Conservation (phyloP, 2,888 invertebrate genomes). For the Ptycholaimellus sp. region DNA sequence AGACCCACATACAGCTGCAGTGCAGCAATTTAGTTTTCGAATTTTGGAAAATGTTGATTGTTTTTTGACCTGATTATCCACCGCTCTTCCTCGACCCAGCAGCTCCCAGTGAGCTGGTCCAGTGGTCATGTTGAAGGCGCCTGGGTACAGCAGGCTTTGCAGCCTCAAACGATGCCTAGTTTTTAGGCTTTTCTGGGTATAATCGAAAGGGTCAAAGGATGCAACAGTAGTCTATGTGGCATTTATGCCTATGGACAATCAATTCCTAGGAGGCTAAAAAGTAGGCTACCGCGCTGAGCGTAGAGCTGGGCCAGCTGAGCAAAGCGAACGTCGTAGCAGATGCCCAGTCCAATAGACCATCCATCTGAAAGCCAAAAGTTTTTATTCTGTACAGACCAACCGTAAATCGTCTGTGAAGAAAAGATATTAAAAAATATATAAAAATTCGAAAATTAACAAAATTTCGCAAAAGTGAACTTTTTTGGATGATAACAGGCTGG, state of each 20-base stretch:
- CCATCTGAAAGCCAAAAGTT: slow-evolving; percentile 28
- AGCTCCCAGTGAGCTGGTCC: slow-evolving; percentile 80
- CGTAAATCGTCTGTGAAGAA: too few relatives aligned
- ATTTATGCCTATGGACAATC: too few relatives aligned
- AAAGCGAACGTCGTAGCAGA: slow-evolving; percentile 82
- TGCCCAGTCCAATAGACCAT: slow-evolving; percentile 59
- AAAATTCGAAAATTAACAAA: slow-evolving; percentile 11
- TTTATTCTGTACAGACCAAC: too few relatives aligned
- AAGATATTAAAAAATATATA: too few relatives aligned
- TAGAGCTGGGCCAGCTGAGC: slow-evolving; percentile 49
- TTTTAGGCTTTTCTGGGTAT: too few relatives aligned
- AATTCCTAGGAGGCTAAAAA: too few relatives aligned
- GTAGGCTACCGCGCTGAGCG: slow-evolving; percentile 27
- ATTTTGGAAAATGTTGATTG: neutral
- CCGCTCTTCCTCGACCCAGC: slow-evolving; percentile 51
- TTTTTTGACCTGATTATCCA: slow-evolving; percentile 47
- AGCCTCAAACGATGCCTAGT: slow-evolving; percentile 36
- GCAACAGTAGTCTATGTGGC: too few relatives aligned
- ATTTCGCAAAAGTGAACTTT: slow-evolving; percentile 46
- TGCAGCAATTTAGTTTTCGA: neutral
- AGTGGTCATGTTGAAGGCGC: slow-evolving; percentile 83
- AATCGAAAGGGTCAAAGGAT: too few relatives aligned
- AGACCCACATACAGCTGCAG: slow-evolving; percentile 43
- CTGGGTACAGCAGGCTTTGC: slow-evolving; percentile 69
- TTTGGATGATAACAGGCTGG: too few relatives aligned